Conservation (phyloP, 2,113 vertebrate species). For the Laterallus jamaicensis region DNA sequence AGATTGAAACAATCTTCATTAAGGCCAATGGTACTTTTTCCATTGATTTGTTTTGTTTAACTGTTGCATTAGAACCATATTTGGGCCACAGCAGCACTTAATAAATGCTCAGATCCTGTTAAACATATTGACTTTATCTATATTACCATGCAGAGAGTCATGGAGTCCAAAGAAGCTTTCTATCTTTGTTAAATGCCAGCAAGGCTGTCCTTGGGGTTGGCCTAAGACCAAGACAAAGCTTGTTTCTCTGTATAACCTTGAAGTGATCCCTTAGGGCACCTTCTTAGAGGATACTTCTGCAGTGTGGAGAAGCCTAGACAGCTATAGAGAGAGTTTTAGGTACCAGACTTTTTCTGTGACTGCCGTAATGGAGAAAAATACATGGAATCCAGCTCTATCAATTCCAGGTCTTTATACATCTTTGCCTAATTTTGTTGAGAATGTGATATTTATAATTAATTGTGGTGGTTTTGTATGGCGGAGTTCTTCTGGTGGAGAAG, state of each 20-base stretch:
- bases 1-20: background rate
- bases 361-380: background rate
- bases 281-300: background rate
- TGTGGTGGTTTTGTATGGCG: too few species aligned
- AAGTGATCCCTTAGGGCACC: background rate
- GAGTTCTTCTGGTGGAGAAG: too few species aligned
- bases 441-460: background rate
- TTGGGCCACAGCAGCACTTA: background rate
- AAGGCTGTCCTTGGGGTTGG: background rate
- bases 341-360: background rate
- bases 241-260: background rate
- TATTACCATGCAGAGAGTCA: background rate
- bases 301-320: background rate
- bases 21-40: background rate
- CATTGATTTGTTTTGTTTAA: slow-evolving; percentile 13
- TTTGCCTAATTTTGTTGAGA: background rate
- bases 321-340: background rate
- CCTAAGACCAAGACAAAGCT: background rate
- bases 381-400: background rate
- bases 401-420: background rate
- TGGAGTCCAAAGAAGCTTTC: background rate
- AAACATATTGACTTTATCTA: background rate
- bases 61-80: background rate
- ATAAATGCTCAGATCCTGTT: slow-evolving; percentile 20
- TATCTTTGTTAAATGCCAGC: background rate